Base-by-base conservation (phyloP, 2,888 invertebrate species). In the Liodrosophila aerea region DNA sequence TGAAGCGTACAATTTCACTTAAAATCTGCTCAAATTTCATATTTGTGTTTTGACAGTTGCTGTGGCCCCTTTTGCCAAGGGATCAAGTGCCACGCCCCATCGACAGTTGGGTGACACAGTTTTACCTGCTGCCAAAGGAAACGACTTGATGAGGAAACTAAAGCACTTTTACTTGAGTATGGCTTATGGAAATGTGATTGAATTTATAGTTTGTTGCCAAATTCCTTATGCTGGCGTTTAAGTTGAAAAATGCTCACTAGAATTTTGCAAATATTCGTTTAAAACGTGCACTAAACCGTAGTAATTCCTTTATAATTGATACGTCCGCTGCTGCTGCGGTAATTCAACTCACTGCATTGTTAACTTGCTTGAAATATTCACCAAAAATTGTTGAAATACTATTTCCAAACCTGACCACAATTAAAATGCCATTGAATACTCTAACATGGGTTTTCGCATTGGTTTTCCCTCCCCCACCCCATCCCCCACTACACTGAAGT, bases 21-120 rank as follows among this genome's bases (percentile, higher is more conserved):
- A 67, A 22, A 74, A 74, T 72, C 77, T 63, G 59, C 72, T 82
- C 64, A 51, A 84, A 76, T 84, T 81, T 81, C 85, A 69, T 81
- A 76, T 76, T 68, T 71, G 2, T 83, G 64, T 67, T 76, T 69
- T 73, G 68, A 80, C 80, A 76, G 69, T 64, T 65, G 43, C 47
- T 41, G 34, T 41, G 11, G 30, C 15, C 22, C 37, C n/a, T 16
- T n/a, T n/a, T n/a, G n/a, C n/a, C n/a, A n/a, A n/a, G n/a, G n/a
- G 34, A 22, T 33, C 31, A 29, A 44, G 16, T 7, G 40, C 7
- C 8, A 51, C 37, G 36, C 43, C 16, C 27, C 27, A 74, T 77
- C 71, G 68, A 73, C 75, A 68, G 60, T 51, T 58, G 46, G 54
- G 41, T 65, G 47, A 44, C 46, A 61, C 53, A 60, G 45, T 64